phyloP scores from a whole-genome alignment of 2,113 vertebrate species.

The Sylvia atricapilla region DNA sequence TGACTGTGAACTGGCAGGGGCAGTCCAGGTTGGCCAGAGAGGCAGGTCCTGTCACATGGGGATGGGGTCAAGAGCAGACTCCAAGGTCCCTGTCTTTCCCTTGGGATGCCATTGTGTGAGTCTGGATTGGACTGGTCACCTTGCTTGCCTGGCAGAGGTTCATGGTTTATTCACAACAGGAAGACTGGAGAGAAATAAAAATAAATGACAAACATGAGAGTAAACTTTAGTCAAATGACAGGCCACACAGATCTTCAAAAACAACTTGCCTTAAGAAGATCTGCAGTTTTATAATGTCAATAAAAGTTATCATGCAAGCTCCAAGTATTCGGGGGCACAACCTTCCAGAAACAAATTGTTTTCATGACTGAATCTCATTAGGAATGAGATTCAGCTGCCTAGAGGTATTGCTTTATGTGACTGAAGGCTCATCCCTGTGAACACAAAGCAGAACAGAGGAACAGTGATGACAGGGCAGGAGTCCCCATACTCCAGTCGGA shows the following conservation, averaged over 20 bases:
- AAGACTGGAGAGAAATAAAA: neutral
- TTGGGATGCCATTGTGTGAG: neutral
- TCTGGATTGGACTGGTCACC: neutral
- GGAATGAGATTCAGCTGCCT: neutral
- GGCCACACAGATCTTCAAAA: neutral
- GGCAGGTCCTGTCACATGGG: neutral
- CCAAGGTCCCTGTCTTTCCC: neutral
- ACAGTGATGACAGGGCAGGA: neutral
- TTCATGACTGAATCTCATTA: neutral
- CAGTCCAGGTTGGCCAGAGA: neutral
- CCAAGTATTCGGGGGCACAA: neutral
- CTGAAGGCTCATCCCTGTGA: neutral
- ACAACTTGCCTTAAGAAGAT: neutral
- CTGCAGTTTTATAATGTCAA: neutral
- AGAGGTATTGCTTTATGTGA: neutral
- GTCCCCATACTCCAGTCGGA: neutral
- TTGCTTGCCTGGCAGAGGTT: neutral
- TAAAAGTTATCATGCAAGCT: neutral
- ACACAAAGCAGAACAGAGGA: neutral
- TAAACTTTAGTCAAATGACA: neutral
- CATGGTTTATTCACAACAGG: neutral
- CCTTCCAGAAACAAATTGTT: neutral
- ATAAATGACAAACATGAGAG: neutral
- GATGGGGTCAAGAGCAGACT: accelerated
- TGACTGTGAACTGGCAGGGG: neutral